Evolutionary conservation across 1,140 invertebrate genomes (phyloP), one percentile per base, ranked within the genome.

Genomic region (Vanessa atalanta): DNA sequence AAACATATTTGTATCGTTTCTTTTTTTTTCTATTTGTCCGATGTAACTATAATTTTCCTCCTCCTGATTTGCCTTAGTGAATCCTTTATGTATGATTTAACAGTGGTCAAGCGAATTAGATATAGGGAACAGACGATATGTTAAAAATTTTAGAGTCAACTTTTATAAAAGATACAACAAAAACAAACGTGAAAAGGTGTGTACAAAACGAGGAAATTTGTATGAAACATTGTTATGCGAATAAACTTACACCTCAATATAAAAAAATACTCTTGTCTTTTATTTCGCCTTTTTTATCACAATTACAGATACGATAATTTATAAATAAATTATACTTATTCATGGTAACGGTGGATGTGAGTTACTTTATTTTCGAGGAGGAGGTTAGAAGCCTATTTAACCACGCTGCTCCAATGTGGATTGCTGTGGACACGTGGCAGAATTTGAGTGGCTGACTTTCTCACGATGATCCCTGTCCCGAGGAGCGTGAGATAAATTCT

Each of bases 161-260:
- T 93, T 91, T 93, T 93, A 91, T 91, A 93, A 90, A 91, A 86
- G 86, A 90, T 86, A 86, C 86, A 84, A 88, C 91, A 85, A 90
- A 91, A 88, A 89, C 84, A 89, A 92, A 89, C 81, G 79, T 85
- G 87, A 89, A 88, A 90, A 89, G 91, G 91, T 93, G 90, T 91
- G 91, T 93, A 93, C 91, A 91, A 93, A 91, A 91, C 84, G 89
- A 91, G 89, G 88, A 91, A 89, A 93, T 93, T 93, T 93, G 91
- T 93, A 93, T 93, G 91, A 91, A 90, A 91, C 84, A 90, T 91
- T 93, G 91, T 93, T 93, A 93, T 91, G 91, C 91, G 88, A 91
- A 93, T 93, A 93, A 93, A 93, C 90, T 93, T 93, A 93, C 89
- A 93, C 90, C 90, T 91, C 89, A 90, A 93, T 86, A 91, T 91